Base-by-base conservation (phyloP, 2,113 vertebrate genomes). In the Gobio gobio region DNA sequence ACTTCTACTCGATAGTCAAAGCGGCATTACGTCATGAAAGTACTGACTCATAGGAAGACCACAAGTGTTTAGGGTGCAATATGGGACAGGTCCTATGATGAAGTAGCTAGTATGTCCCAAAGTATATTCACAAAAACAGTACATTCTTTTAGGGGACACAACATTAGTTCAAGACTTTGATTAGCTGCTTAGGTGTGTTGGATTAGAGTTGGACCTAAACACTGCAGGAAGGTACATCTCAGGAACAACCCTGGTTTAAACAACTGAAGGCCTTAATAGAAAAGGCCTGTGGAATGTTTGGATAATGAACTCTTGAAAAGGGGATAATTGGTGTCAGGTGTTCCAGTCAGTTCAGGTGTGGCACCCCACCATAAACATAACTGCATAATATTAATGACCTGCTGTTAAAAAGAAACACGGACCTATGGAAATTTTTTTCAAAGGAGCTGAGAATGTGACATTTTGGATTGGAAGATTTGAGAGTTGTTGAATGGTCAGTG, bases 221-320 rank as follows among this genome's bases (percentile, higher is more conserved):
- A 51, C 61, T 68, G 59, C 78, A 29, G 40, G 58, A 13, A 79
- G 76, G 33, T 78, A 40, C 20, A 24, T 77, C 10, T 58, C 51
- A 77, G 75, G 9, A 58, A 20, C 56, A 59, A 56, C 10, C 5
- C 54, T 78, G 76, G 18, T 61, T 81, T 81, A 68, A 81, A 81
- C 78, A 66, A 68, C 68, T 66, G 51, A 68, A 68, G 45, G 1
- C 43, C 20, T 51, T 81, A 81, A 81, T 81, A 10, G 5, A 81
- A 81, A 81, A 49, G 20, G 45, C 16, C 63, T 81, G 79, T 81
- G 79, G 79, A 81, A 81, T 81, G 59, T 81, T 36, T 81, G 79
- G 24, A 20, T 68, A 81, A 81, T 81, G 61, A 81, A 81, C 79
- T 68, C 61, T 68, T 81, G 79, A 81, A 81, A 51, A 68, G 26